Conservation (phyloP, 2,888 invertebrate genomes). For the Brachypterus glaber region DNA sequence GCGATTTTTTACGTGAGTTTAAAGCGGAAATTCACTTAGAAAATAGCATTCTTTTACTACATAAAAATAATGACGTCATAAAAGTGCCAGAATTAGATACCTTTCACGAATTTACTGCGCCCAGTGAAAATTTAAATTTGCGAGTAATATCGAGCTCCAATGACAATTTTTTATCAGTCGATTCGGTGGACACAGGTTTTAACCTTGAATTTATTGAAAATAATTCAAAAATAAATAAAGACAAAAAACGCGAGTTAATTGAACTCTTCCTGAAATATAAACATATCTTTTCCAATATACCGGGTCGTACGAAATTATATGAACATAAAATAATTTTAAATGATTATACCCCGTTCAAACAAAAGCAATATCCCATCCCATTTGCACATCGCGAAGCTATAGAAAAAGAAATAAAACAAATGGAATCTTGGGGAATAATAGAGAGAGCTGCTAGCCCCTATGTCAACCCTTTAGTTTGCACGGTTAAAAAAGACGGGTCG, state of each 20-base stretch:
- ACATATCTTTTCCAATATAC: conserved; percentile 6
- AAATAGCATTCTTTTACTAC: background rate
- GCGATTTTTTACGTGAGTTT: conserved; percentile 3
- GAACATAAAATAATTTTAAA: conserved; percentile 19
- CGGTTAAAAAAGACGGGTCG: conserved; percentile 23
- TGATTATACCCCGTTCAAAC: conserved; percentile 16
- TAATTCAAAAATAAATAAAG: background rate
- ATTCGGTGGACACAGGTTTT: no score
- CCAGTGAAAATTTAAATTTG: conserved; percentile 4
- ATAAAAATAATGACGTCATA: no score
- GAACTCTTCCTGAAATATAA: no score
- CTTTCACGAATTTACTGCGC: background rate
- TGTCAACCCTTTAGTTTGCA: conserved; percentile 24
- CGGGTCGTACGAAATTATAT: conserved; percentile 14
- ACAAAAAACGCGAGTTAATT: no score
- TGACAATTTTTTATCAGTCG: no score
- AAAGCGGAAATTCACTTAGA: conserved; percentile 2
- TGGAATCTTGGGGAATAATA: conserved; percentile 25
- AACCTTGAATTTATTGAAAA: no score
- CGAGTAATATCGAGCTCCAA: no score
- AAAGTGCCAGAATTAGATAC: background rate
- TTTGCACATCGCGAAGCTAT: no score
- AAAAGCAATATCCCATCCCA: no score
- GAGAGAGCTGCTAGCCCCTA: conserved; percentile 23
- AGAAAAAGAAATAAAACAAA: conserved; percentile 5